These are phyloP conservation scores for Xestobium rufovillosum DNA, from an alignment of 2,888 invertebrate species.

Conservation along the genomic window DNA sequence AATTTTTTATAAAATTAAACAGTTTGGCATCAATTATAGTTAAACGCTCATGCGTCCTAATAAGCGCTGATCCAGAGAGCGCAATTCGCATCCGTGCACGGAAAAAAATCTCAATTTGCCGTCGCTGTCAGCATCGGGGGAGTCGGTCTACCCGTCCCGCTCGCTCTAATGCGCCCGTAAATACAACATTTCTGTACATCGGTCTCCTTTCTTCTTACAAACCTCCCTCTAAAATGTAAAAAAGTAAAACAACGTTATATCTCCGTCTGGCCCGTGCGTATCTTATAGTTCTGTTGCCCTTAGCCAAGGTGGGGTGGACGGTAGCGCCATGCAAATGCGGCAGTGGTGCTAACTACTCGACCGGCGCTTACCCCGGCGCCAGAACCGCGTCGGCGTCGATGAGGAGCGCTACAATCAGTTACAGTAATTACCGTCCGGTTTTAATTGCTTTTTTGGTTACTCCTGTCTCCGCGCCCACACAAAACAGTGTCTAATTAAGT, in stretches of 20 bases:
- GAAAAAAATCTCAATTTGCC: no score
- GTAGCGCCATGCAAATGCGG: slow-evolving; percentile 44
- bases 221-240: slow-evolving; percentile 34
- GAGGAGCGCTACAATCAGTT: slow-evolving; percentile 41
- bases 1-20: no score
- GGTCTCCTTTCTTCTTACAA: slow-evolving; percentile 24
- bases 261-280: slow-evolving; percentile 28
- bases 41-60: no score
- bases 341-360: slow-evolving; percentile 45
- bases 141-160: slow-evolving; percentile 31
- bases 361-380: slow-evolving; percentile 42
- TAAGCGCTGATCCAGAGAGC: no score
- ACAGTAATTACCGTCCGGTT: slow-evolving; percentile 36
- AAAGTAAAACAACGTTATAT: slow-evolving; percentile 34
- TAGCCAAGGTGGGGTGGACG: slow-evolving; percentile 34
- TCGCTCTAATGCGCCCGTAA: slow-evolving; percentile 34
- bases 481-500: slow-evolving; percentile 14
- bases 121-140: no score
- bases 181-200: slow-evolving; percentile 35
- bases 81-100: no score
- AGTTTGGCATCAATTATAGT: no score
- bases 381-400: slow-evolving; percentile 43
- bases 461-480: slow-evolving; percentile 25
- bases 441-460: slow-evolving; percentile 32
- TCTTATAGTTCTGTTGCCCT: slow-evolving; percentile 31